These are phyloP conservation scores for Odontamblyopus lacepedii DNA, from an alignment of 2,797 vertebrate genomes.

Conservation along the genomic window DNA sequence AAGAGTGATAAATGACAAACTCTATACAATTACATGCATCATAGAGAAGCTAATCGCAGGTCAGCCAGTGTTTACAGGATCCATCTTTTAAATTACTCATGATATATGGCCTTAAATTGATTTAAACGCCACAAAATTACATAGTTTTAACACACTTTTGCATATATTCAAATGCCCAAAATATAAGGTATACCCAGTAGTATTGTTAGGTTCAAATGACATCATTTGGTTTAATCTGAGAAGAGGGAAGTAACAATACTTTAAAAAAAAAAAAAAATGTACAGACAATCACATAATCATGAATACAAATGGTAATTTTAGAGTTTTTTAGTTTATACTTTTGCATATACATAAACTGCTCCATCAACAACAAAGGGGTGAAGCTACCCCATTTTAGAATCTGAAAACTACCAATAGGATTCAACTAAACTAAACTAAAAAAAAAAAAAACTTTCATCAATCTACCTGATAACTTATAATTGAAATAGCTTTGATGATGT, in stretches of 20 bases:
- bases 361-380: too few species aligned
- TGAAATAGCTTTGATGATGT: neutral
- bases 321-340: too few species aligned
- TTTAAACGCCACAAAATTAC: neutral
- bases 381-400: neutral
- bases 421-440: too few species aligned
- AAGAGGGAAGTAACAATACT: too few species aligned
- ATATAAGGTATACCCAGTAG: neutral
- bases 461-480: neutral
- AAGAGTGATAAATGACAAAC: constrained; percentile 4
- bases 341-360: too few species aligned
- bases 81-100: constrained; percentile 2
- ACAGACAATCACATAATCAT: too few species aligned
- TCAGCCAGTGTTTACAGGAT: neutral
- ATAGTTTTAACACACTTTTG: neutral
- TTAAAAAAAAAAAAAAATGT: too few species aligned
- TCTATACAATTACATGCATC: constrained; percentile 8
- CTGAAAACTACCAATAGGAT: neutral
- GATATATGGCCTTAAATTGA: neutral
- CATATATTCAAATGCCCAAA: neutral
- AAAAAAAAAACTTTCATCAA: neutral
- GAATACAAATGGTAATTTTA: too few species aligned
- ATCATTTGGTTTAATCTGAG: neutral
- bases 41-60: constrained; percentile 1
- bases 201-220: neutral